Evolutionary conservation across 2,888 invertebrate genomes (phyloP).

Genomic region (Nymphalis c-album): DNA sequence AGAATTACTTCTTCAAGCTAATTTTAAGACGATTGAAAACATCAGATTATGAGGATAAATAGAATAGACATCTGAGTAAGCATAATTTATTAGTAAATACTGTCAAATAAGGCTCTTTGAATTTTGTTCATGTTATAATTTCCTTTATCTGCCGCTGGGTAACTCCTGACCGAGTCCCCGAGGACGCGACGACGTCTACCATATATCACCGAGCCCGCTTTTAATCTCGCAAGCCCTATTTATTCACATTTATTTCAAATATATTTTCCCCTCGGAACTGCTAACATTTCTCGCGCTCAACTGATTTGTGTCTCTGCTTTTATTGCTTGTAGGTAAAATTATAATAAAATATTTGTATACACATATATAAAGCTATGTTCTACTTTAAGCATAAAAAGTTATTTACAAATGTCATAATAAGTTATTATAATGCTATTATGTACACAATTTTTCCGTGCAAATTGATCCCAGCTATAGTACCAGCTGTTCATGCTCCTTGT

Average conservation of each 20-base stretch:
- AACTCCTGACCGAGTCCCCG: conserved; percentile 14
- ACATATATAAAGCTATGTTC: conserved; percentile 62
- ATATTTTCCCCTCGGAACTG: conserved; percentile 73
- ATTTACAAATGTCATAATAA: neutral
- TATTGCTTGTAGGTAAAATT: conserved; percentile 58
- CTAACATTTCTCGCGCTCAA: conserved; percentile 69
- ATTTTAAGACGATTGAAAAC: too few species aligned
- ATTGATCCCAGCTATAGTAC: too few species aligned
- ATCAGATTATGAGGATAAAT: too few species aligned
- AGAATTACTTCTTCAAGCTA: too few species aligned
- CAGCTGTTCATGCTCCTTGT: too few species aligned
- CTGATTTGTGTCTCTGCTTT: conserved; percentile 69
- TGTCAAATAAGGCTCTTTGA: conserved; percentile 7
- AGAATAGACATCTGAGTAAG: neutral
- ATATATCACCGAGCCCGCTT: conserved; percentile 72
- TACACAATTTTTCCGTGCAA: too few species aligned
- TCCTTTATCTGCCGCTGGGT: conserved; percentile 22
- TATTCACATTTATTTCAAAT: conserved; percentile 77
- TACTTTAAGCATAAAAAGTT: conserved; percentile 32
- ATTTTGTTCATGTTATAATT: conserved; percentile 22
- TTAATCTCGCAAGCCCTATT: conserved; percentile 76
- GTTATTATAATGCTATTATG: too few species aligned
- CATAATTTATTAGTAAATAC: neutral
- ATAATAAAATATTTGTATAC: too few species aligned
- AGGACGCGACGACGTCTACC: conserved; percentile 46